Evolutionary conservation across 2,888 invertebrate species (phyloP), one percentile per base, ranked within the genome.

Genomic region (Anarsia innoxiella): DNA sequence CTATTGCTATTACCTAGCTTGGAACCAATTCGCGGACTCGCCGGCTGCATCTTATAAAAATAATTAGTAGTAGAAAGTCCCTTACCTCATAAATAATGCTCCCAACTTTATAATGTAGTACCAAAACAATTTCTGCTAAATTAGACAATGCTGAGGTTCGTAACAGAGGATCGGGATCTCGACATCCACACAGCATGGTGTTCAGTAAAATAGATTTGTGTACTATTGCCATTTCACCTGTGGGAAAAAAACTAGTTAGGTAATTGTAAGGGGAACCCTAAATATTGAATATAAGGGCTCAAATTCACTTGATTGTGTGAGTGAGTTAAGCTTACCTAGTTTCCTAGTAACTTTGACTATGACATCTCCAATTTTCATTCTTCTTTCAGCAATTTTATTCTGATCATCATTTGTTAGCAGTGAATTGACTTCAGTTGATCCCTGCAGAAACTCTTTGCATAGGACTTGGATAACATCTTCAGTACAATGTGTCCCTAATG

Each of bases 61-160:
- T 12, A 29, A n/a, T 5, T 5, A 19, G 3, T 3, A 19, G 8
- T 19, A 19, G 8, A 19, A 5, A 5, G 19, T 19, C 3, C 3
- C 10, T 46, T 49, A 93, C 94, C 88, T 95, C 95, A 46, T 89
- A 88, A 37, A 93, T 78, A 40, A 91, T 87, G 40, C 88, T 77
- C 15, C 93, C 93, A 3, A 95, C 74, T 54, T 89, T 90, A 58
- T 90, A 94, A 36, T 91, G 88, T 28, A 96, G 72, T 2, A 92
- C 87, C 48, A 89, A 84, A 51, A 93, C 93, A 10, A 95, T 84
- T 74, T 95, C 94, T 0, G 93, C 95, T 28, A 96, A 79, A 68
- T 94, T 94, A 0, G 95, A 94, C 36, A 96, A 78, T 56, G 93
- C 91, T 1, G 95, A 95, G 10, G 94, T 89, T 53, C 94, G 86